Conservation (phyloP, 37 sponge, comb jelly and placozoan species). For the Geodia barretti region DNA sequence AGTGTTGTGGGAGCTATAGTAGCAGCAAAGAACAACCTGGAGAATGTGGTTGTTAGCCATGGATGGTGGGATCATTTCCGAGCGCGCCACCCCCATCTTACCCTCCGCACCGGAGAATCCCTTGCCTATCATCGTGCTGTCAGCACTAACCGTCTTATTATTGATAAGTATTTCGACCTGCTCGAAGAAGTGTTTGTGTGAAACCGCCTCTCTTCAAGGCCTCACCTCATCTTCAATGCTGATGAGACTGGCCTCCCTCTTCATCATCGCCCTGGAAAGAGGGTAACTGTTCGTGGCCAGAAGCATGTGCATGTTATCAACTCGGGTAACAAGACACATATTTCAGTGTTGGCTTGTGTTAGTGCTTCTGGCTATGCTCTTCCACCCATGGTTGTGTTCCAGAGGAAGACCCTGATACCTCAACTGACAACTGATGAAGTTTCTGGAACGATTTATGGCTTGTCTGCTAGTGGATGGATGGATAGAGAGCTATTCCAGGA, state of each 20-base stretch:
- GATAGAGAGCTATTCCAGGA: slow-evolving; percentile 26
- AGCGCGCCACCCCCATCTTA: slow-evolving; percentile 26
- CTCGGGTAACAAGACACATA: slow-evolving; percentile 39
- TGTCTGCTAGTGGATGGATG: slow-evolving; percentile 36
- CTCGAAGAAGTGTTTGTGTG: slow-evolving; percentile 20
- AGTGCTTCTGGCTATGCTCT: slow-evolving; percentile 40
- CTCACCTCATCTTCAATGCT: slow-evolving; percentile 44
- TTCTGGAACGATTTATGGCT: slow-evolving; percentile 51
- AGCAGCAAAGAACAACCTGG: slow-evolving; percentile 5
- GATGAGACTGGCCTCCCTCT: slow-evolving; percentile 63
- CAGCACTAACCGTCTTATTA: slow-evolving; percentile 4
- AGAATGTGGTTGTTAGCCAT: slow-evolving; percentile 6
- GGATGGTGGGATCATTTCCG: slow-evolving; percentile 52
- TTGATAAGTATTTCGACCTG: slow-evolving; percentile 37
- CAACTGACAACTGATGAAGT: slow-evolving; percentile 27
- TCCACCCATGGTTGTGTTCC: slow-evolving; percentile 55
- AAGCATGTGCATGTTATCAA: slow-evolving; percentile 35
- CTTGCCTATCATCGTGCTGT: slow-evolving; percentile 28
- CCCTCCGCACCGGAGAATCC: slow-evolving; percentile 4
- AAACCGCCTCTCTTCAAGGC: slow-evolving; percentile 24
- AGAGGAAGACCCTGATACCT: slow-evolving; percentile 3
- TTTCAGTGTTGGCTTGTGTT: slow-evolving; percentile 56
- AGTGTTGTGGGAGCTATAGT: slow-evolving; percentile 27
- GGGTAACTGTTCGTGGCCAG: slow-evolving; percentile 18
- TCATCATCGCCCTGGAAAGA: slow-evolving; percentile 15